A percentile compares a stretch with the other conserved stretches of the same genome.
Evolutionary conservation across 2,888 invertebrate species (phyloP).

Genomic region (Apotomis capreana): DNA sequence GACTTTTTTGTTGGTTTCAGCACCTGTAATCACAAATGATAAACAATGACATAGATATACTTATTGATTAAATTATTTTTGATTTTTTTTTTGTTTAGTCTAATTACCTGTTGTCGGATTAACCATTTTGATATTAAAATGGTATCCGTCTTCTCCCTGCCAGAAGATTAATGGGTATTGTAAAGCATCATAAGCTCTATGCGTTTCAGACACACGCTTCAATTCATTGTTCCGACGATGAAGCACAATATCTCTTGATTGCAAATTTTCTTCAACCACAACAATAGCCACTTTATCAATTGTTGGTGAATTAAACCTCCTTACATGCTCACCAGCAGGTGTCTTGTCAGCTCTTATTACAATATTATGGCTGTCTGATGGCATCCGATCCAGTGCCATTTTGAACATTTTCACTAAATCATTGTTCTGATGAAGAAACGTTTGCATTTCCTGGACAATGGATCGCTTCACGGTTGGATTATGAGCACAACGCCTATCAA

Average conservation of each 20-base stretch:
- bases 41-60: too few species aligned
- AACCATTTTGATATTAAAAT: slow-evolving; percentile 45
- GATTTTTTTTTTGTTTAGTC: not conserved
- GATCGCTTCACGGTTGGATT: slow-evolving; percentile 41
- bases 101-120: slow-evolving; percentile 46
- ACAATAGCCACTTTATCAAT: slow-evolving; percentile 52
- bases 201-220: slow-evolving; percentile 52
- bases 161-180: slow-evolving; percentile 52
- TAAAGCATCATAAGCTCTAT: slow-evolving; percentile 56
- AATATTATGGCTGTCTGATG: slow-evolving; percentile 38
- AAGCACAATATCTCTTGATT: slow-evolving; percentile 53
- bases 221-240: slow-evolving; percentile 52
- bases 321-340: slow-evolving; percentile 36
- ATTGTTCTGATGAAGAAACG: slow-evolving; percentile 46
- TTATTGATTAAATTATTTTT: too few species aligned
- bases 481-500: slow-evolving; percentile 24
- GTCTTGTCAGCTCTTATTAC: slow-evolving; percentile 35
- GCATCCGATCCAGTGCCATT: slow-evolving; percentile 35
- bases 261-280: slow-evolving; percentile 48
- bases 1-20: slow-evolving; percentile 43
- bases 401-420: slow-evolving; percentile 44
- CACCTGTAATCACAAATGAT: slow-evolving; percentile 36
- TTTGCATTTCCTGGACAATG: slow-evolving; percentile 51
- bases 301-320: slow-evolving; percentile 42
- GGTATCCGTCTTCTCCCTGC: slow-evolving; percentile 49